A percentile compares a stretch with the other conserved stretches of the same genome.
Evolutionary conservation across 2,113 vertebrate species (phyloP).

Genomic region (Nibea coibor): DNA sequence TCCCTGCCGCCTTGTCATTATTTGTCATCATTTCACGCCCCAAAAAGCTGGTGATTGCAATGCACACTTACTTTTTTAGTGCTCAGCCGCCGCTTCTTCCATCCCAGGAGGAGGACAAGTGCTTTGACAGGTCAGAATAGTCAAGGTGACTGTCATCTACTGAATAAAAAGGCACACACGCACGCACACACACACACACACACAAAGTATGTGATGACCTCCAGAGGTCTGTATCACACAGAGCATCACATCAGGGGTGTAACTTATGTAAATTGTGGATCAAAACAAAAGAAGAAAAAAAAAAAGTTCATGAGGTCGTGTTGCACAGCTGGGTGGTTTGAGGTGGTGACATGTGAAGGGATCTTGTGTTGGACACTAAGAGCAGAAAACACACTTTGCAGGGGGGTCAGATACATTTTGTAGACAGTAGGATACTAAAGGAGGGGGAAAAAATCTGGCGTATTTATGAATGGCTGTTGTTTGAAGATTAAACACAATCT

Average conservation of each 20-base stretch:
- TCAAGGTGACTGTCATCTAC: background rate
- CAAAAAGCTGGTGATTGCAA: slow-evolving; percentile 26
- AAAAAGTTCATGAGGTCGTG: slow-evolving; percentile 29
- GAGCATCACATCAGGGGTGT: background rate
- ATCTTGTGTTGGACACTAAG: background rate
- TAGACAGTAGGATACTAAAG: background rate
- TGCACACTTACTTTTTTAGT: slow-evolving; percentile 18
- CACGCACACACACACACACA: too few relatives aligned
- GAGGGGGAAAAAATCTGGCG: background rate
- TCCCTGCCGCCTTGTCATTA: slow-evolving; percentile 58
- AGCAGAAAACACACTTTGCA: slow-evolving; percentile 3
- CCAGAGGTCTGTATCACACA: background rate
- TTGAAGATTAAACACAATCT: background rate
- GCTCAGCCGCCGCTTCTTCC: slow-evolving; percentile 10
- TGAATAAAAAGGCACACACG: background rate
- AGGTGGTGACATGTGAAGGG: slow-evolving; percentile 1
- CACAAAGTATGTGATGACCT: too few relatives aligned
- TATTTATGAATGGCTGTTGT: background rate
- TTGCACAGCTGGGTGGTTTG: slow-evolving; percentile 5
- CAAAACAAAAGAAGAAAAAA: slow-evolving; percentile 4
- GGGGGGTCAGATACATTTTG: background rate
- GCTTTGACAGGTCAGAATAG: background rate
- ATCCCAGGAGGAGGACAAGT: slow-evolving; percentile 2
- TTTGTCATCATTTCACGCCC: slow-evolving; percentile 64
- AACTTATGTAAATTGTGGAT: background rate